Conservation (phyloP, 2,888 invertebrate species). For the Xylota segnis region DNA sequence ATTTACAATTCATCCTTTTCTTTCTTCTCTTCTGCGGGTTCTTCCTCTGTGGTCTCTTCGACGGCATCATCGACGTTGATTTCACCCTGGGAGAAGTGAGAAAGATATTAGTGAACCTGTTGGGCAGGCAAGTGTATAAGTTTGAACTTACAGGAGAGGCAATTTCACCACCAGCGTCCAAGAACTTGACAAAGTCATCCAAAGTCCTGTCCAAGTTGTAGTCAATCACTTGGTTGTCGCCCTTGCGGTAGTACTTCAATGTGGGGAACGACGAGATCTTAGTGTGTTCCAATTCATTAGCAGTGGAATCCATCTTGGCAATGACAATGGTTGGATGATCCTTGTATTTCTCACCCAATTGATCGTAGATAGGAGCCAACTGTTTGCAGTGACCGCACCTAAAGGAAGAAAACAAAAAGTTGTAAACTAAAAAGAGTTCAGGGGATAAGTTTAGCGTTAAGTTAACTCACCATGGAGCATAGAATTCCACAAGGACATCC, state of each 20-base stretch:
- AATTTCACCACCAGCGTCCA: constrained; percentile 95
- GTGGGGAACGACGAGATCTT: constrained; percentile 98
- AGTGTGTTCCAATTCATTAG: constrained; percentile 98
- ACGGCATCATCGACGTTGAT: constrained; percentile 80
- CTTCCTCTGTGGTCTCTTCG: constrained; percentile 80
- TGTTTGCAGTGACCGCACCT: constrained; percentile 99
- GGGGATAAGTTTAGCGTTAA: background rate
- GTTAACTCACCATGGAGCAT: constrained; percentile 94
- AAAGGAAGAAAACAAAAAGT: background rate
- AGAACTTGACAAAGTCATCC: constrained; percentile 96
- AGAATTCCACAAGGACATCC: constrained; percentile 99
- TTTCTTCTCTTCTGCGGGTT: constrained; percentile 79
- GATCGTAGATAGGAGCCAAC: constrained; percentile 97
- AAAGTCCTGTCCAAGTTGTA: constrained; percentile 98
- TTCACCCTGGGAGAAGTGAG: constrained; percentile 74
- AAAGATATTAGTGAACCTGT: background rate
- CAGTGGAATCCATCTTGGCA: constrained; percentile 99
- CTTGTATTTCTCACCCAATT: constrained; percentile 97
- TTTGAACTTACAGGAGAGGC: constrained; percentile 86
- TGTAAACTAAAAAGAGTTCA: background rate
- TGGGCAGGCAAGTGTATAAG: background rate
- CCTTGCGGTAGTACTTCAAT: constrained; percentile 96
- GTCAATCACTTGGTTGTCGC: constrained; percentile 94
- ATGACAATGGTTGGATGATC: constrained; percentile 93
- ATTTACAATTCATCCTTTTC: constrained; percentile 85